These are phyloP conservation scores for Emydoidea blandingii DNA, from an alignment of 2,797 vertebrate species.

Conservation along the genomic window DNA sequence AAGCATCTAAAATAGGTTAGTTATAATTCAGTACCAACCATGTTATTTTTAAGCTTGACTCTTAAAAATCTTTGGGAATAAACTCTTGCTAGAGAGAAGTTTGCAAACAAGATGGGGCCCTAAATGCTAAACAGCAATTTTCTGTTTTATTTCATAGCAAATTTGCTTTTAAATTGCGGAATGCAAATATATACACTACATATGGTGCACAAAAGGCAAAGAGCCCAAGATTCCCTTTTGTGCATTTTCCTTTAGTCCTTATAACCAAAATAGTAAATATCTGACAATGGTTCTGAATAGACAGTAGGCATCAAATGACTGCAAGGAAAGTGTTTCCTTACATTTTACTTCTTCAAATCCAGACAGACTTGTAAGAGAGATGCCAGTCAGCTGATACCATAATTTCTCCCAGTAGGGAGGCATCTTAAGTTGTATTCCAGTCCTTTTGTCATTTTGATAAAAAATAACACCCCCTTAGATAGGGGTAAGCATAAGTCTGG, in stretches of 20 bases:
- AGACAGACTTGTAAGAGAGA: neutral
- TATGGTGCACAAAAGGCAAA: neutral
- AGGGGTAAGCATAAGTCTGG: neutral
- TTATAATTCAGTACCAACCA: neutral
- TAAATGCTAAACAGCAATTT: neutral
- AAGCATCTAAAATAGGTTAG: neutral
- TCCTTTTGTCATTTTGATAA: neutral
- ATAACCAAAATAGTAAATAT: neutral
- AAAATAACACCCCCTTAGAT: neutral
- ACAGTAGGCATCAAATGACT: neutral
- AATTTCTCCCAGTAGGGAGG: neutral
- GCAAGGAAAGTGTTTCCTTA: neutral
- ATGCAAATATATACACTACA: neutral
- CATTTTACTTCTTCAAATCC: neutral
- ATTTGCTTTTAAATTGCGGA: neutral
- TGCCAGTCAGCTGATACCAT: neutral
- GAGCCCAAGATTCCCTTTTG: neutral
- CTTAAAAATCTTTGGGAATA: neutral
- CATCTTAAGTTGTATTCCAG: neutral
- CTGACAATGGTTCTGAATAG: neutral
- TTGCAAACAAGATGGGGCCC: neutral
- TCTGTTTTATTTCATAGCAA: slow-evolving; percentile 6
- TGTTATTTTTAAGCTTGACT: neutral
- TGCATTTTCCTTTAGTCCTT: neutral
- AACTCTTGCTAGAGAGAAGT: neutral